Base-by-base conservation (phyloP, 2,888 invertebrate genomes). In the Amiota minor region DNA sequence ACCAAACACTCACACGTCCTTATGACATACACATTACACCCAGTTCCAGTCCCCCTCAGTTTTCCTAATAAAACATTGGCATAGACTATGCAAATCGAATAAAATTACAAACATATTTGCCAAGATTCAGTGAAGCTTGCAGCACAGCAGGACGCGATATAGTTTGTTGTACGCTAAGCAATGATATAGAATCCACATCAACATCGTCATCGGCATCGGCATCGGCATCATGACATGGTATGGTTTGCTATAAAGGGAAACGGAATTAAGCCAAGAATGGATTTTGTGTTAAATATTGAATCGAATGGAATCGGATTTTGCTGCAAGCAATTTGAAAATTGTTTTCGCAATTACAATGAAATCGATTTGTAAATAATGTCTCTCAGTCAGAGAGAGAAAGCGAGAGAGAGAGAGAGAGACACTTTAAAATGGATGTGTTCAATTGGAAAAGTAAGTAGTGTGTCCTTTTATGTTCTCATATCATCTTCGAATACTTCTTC, bases 291-390 rank as follows among this genome's bases (percentile, higher is more conserved):
- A 56, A 64, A 76, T 79, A 73, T 72, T 45, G 62, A 77, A 75
- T 78, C 78, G 76, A 68, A 74, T 72, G 46, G 65, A 76, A 75
- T 78, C 78, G 75, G 67, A 79, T 77, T 80, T 82, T 75, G 83
- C 82, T 81, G 75, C 78, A 84, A 82, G 84, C 81, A 75, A 84
- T 82, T 84, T 80, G 79, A 81, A 84, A 82, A 84, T 84, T 82
- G 81, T 83, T 82, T 84, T 77, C 77, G 73, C 81, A 84, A 84
- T 80, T 80, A 79, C 76, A 77, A 82, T 82, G 77, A 81, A 82
- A 82, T 82, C 83, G 84, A 82, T 84, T 81, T 79, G 76, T 78
- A 77, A 82, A 80, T 77, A 78, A 46, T 77, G 78, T 77, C 70
- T 70, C 55, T 20, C 61, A 72, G 64, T n/a, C 53, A 69, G 59